These are phyloP conservation scores for Drosophila orena DNA, from an alignment of 1,140 invertebrate genomes.

Conservation along the genomic window DNA sequence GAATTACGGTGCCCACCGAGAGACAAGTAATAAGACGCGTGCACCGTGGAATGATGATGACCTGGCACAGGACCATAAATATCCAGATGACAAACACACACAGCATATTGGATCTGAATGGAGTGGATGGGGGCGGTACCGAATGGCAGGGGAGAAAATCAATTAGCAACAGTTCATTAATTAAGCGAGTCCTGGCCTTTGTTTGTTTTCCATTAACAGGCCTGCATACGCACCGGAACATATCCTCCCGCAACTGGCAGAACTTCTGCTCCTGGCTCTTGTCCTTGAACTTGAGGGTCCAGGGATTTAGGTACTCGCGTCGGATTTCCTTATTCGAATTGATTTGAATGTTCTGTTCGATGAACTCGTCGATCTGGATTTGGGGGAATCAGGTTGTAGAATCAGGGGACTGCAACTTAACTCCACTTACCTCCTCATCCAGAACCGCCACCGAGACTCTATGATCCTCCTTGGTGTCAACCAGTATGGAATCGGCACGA, in stretches of 20 bases:
- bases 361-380: conserved; percentile 92
- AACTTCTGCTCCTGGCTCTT: conserved; percentile 87
- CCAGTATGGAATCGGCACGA: conserved; percentile 73
- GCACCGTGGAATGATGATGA: conserved; percentile 91
- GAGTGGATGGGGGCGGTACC: neutral
- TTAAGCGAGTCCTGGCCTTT: conserved; percentile 44
- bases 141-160: conserved; percentile 38
- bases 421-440: conserved; percentile 71
- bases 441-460: conserved; percentile 73
- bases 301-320: conserved; percentile 93
- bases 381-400: neutral
- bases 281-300: conserved; percentile 94
- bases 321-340: conserved; percentile 96
- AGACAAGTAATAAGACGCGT: conserved; percentile 87
- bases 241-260: conserved; percentile 94
- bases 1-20: conserved; percentile 88
- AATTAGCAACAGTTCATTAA: conserved; percentile 80
- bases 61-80: conserved; percentile 93
- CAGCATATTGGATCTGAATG: conserved; percentile 92
- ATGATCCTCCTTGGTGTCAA: conserved; percentile 73
- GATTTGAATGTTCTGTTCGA: conserved; percentile 95
- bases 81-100: conserved; percentile 96
- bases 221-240: conserved; percentile 88
- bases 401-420: neutral
- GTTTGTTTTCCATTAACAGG: conserved; percentile 50